Conservation (phyloP, 2,888 invertebrate species). For the Beris chalybata region DNA sequence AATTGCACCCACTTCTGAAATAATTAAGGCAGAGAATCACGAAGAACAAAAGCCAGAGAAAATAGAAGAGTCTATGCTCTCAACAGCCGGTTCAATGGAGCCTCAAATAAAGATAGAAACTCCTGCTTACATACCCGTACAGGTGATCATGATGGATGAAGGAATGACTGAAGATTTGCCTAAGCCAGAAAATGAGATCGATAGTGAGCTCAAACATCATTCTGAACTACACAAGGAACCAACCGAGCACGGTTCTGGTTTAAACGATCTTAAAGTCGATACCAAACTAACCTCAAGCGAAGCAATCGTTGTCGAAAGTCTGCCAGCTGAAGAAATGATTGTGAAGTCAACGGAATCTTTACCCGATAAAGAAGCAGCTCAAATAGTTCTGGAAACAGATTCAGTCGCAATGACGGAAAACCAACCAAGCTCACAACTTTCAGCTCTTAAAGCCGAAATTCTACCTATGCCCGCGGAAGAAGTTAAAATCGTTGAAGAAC, state of each 20-base stretch:
- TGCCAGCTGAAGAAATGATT: conserved; percentile 3
- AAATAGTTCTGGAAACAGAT: conserved; percentile 21
- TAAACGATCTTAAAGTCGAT: neutral
- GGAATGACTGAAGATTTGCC: neutral
- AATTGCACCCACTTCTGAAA: no score
- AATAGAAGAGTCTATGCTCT: no score
- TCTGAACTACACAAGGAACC: neutral
- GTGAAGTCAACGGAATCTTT: neutral
- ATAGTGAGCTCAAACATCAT: neutral
- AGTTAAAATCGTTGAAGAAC: conserved; percentile 19
- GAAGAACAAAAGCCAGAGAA: no score
- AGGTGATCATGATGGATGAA: conserved; percentile 13
- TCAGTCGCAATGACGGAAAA: conserved; percentile 23
- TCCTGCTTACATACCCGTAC: conserved; percentile 10
- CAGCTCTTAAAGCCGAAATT: conserved; percentile 11
- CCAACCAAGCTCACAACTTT: neutral
- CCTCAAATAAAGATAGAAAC: neutral
- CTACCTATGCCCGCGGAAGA: conserved; percentile 7
- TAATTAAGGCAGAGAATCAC: no score
- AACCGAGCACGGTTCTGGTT: no score
- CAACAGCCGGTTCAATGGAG: no score
- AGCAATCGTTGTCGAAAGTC: conserved; percentile 9
- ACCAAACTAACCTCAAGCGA: conserved; percentile 8
- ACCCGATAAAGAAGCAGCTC: conserved; percentile 12
- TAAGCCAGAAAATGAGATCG: neutral